Base-by-base conservation (phyloP, 1,140 invertebrate genomes). In the Ooceraea biroi region DNA sequence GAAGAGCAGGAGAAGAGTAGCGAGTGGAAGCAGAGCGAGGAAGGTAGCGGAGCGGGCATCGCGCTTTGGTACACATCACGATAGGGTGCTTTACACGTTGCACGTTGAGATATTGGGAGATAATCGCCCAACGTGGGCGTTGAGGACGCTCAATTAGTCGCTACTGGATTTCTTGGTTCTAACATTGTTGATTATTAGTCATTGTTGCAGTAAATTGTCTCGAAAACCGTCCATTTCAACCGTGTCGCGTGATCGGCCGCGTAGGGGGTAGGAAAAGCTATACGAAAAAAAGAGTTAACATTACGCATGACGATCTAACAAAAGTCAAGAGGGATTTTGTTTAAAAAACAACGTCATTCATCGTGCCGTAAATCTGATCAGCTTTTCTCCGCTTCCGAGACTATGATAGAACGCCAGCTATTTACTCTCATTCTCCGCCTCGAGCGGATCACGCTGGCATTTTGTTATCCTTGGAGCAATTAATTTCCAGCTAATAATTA, bases 291-390 rank as follows among this genome's bases (percentile, higher is more conserved):
- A 84, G 84, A 90, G 87, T 89, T 83, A 88, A 66, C 68, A 76
- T 77, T 77, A 85, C 77, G 7, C 36, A 7, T 88, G 78, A 86
- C 85, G 63, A 73, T 83, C 83, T 87, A 87, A 83, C 86, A 55
- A 86, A 88, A 90, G 89, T 90, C 87, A n/a, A n/a, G n/a, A n/a
- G n/a, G 85, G 86, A 86, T 85, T 46, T 78, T 27, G 14, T 44
- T 60, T 66, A 17, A 63, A 90, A 84, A 85, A 82, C 89, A 86
- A 87, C 84, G 90, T 88, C 90, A 90, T 90, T 52, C 88, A 88
- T 84, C 86, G 89, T 83, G 68, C 83, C 69, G 25, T 66, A 60
- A 78, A 77, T 73, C 69, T 46, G 41, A 77, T 48, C 57, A 71
- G 69, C 74, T 76, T 76, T 74, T 61, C 57, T 80, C 50, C 65